Evolutionary conservation across 30 jellyfish, hydroid and myxozoan genomes (phyloP).

Genomic region (Pelagia noctiluca): DNA sequence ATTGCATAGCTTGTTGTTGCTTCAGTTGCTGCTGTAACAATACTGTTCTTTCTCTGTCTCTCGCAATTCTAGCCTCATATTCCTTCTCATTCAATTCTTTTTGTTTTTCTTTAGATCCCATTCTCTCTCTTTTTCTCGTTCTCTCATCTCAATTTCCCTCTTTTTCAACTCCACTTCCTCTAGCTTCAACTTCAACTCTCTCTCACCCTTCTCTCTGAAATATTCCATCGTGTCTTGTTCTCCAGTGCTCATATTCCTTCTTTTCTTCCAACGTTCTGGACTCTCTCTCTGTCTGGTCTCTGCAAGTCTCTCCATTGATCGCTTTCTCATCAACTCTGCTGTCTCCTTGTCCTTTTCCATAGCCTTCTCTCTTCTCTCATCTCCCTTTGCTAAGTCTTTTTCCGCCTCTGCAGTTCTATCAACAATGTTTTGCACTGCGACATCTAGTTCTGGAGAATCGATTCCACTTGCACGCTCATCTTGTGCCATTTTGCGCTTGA

Average conservation of each 20-base stretch:
- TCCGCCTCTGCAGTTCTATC: slow-evolving; percentile 3
- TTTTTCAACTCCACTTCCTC: slow-evolving; percentile 7
- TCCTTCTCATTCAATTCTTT: slow-evolving; percentile 9
- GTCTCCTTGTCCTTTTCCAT: slow-evolving; percentile 18
- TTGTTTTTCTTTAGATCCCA: not conserved
- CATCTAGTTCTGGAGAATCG: slow-evolving; percentile 1
- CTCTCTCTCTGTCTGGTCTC: slow-evolving; percentile 11
- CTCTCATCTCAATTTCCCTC: not conserved
- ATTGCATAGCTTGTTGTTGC: not conserved
- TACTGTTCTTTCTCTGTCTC: not conserved
- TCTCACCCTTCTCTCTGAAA: not conserved
- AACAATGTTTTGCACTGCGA: slow-evolving; percentile 7
- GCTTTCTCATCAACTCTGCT: slow-evolving; percentile 12
- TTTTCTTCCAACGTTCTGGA: not conserved
- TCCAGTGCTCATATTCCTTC: not conserved
- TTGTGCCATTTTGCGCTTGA: slow-evolving; percentile 9
- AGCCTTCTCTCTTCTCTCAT: not conserved
- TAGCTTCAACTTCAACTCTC: slow-evolving; percentile 1
- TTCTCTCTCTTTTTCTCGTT: not conserved
- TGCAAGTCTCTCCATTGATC: slow-evolving; percentile 19
- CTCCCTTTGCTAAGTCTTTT: not conserved
- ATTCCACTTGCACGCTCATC: slow-evolving; percentile 25
- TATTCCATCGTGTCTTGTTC: not conserved
- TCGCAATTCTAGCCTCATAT: not conserved
- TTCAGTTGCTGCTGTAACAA: slow-evolving; percentile 20